Percentiles rank a stretch among this genome's conserved stretches.
phyloP scores from a whole-genome alignment of 2,888 invertebrate species.

The Epistrophella euchroma region DNA sequence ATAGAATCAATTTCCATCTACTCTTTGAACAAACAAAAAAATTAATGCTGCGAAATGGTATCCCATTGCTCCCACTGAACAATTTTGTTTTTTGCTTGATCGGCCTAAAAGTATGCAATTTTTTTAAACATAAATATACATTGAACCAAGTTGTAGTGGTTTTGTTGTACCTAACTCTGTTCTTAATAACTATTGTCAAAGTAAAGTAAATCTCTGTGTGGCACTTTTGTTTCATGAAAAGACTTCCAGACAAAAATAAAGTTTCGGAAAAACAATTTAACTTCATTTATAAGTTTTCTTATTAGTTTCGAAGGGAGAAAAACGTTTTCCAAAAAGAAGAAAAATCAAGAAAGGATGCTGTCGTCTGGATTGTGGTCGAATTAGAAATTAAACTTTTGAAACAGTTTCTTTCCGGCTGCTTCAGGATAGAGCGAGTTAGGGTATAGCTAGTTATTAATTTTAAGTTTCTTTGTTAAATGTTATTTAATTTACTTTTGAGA shows the following conservation, averaged over 20 bases:
- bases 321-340: conserved; percentile 11
- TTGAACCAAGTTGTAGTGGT: not conserved
- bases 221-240: conserved; percentile 41
- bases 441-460: conserved; percentile 14
- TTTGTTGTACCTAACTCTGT: not conserved
- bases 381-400: conserved; percentile 35
- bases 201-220: not conserved
- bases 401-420: conserved; percentile 12
- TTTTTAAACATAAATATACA: conserved; percentile 32
- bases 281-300: conserved; percentile 71
- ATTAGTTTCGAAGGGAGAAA: conserved; percentile 62
- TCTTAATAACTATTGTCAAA: not conserved
- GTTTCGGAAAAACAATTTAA: conserved; percentile 64
- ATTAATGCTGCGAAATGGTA: conserved; percentile 19
- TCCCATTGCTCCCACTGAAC: conserved; percentile 52
- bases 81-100: not conserved
- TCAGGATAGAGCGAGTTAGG: not conserved
- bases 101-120: conserved; percentile 27
- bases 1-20: conserved; percentile 64
- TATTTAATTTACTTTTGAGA: conserved; percentile 36
- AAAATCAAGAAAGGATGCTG: conserved; percentile 21
- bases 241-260: conserved; percentile 37
- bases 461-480: conserved; percentile 26
- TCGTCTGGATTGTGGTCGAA: conserved; percentile 65
- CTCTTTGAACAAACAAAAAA: conserved; percentile 46